Evolutionary conservation across 2,888 invertebrate genomes (phyloP), one percentile per base, ranked within the genome.

Genomic region (Palloptera scutellata): DNA sequence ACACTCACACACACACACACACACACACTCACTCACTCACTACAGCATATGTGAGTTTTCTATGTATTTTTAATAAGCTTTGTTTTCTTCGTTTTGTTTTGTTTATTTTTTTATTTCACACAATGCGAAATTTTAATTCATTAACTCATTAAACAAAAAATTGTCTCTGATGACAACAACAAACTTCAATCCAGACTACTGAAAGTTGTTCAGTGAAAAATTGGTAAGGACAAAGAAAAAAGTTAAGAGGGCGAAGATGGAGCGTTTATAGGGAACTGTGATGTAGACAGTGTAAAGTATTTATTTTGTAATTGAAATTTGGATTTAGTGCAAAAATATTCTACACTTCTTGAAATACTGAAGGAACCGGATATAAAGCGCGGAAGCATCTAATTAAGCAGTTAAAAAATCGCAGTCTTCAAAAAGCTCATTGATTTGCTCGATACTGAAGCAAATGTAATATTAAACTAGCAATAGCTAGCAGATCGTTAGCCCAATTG

Each of bases 91-190:
- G 54, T 53, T 40, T 20, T 60, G 19, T n/a, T 19, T 45, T 42
- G 2, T 43, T 60, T 61, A 42, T 54, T 40, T 61, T 53, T 53
- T 17, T 10, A 15, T 42, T 43, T 48, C 17, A 61, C 54, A 66
- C 60, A 65, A 60, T 61, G 61, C 61, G 20, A 66, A 66, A 66
- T 66, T 66, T 61, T 61, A 66, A 66, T 66, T 66, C 61, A 66
- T 66, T 66, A 66, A 66, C 66, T 66, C 66, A 66, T 66, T 66
- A 60, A 66, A 66, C 60, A 51, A 11, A 43, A 54, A 30, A 42
- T 42, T 20, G 13, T 59, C 12, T 1, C 11, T 30, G 3, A 13
- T 12, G 40, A 58, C 58, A 58, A 58, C 41, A 58, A 19, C 8
- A 58, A 15, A 15, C n/a, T 19, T 42, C 17, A 17, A 13, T 10